phyloP scores from a whole-genome alignment of 2,888 invertebrate species.

The Notodromas monacha region DNA sequence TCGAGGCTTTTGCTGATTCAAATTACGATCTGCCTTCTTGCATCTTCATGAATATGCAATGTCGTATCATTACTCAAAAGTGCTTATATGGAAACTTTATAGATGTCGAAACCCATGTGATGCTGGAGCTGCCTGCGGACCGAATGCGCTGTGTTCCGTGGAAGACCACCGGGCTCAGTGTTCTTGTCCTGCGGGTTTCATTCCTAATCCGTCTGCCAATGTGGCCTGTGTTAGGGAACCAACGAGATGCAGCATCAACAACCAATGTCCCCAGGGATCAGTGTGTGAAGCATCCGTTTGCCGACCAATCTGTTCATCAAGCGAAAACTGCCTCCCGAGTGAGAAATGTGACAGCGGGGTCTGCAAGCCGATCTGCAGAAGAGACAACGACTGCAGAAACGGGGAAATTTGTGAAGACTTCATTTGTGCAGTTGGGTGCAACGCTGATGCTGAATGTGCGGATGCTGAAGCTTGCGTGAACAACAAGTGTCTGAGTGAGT shows the following conservation, averaged over 20 bases:
- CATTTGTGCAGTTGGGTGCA: slow-evolving; percentile 43
- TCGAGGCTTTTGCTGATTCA: too few species aligned
- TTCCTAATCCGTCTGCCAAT: slow-evolving; percentile 57
- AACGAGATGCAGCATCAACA: slow-evolving; percentile 37
- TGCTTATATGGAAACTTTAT: too few species aligned
- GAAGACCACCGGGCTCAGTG: slow-evolving; percentile 44
- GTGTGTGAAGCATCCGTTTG: slow-evolving; percentile 35
- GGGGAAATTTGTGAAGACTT: slow-evolving; percentile 56
- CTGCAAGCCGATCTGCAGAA: slow-evolving; percentile 47
- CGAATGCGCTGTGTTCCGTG: slow-evolving; percentile 45
- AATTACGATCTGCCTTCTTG: too few species aligned
- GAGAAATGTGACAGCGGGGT: slow-evolving; percentile 40
- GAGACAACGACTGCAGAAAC: slow-evolving; percentile 50
- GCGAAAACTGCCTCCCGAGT: slow-evolving; percentile 40
- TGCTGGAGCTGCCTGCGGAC: slow-evolving; percentile 33
- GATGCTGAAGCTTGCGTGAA: slow-evolving; percentile 33
- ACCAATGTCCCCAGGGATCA: slow-evolving; percentile 34
- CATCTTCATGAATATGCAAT: too few species aligned
- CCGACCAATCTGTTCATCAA: slow-evolving; percentile 38
- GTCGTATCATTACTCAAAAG: too few species aligned
- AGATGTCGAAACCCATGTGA: slow-evolving; percentile 40
- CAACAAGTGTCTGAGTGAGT: slow-evolving; percentile 32
- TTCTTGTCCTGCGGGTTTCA: slow-evolving; percentile 40
- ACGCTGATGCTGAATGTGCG: slow-evolving; percentile 41
- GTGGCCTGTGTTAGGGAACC: slow-evolving; percentile 55